A percentile compares a stretch with the other conserved stretches of the same genome.
These are phyloP conservation scores for Merluccius polli DNA, from an alignment of 2,797 vertebrate genomes.

Conservation along the genomic window DNA sequence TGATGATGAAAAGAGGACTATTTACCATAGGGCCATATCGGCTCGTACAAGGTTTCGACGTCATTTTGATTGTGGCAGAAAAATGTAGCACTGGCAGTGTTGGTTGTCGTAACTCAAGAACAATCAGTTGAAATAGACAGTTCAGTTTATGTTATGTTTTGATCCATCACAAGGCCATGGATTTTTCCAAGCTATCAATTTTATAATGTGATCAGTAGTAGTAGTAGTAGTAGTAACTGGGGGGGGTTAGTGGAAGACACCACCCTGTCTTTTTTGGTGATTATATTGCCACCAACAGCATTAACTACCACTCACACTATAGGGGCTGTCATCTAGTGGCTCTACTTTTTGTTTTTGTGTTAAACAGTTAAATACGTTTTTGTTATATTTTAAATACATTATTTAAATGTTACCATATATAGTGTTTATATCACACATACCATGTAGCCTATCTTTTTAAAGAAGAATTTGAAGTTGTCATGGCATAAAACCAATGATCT, in stretches of 20 bases:
- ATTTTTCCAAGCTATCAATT: background rate
- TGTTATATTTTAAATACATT: no score
- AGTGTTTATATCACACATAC: no score
- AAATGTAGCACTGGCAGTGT: background rate
- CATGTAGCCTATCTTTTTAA: no score
- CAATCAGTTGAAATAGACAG: background rate
- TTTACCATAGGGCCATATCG: background rate
- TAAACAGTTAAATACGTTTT: no score
- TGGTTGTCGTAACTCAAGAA: background rate
- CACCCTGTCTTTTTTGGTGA: constrained; percentile 51
- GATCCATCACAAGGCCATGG: background rate
- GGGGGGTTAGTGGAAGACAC: background rate
- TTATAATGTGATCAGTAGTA: background rate
- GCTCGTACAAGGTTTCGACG: background rate
- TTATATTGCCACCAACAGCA: constrained; percentile 52
- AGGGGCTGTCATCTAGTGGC: no score
- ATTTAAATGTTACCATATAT: no score
- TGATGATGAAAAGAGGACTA: background rate
- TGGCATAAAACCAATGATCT: no score
- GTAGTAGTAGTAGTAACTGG: background rate
- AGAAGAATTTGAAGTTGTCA: no score
- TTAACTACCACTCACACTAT: constrained; percentile 58
- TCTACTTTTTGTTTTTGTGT: no score
- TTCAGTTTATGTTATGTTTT: background rate
- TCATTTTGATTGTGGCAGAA: background rate